Percentiles rank a stretch among this genome's conserved stretches.
These are phyloP conservation scores for Leucoraja erinaceus DNA, from an alignment of 2,113 vertebrate species.

Conservation along the genomic window DNA sequence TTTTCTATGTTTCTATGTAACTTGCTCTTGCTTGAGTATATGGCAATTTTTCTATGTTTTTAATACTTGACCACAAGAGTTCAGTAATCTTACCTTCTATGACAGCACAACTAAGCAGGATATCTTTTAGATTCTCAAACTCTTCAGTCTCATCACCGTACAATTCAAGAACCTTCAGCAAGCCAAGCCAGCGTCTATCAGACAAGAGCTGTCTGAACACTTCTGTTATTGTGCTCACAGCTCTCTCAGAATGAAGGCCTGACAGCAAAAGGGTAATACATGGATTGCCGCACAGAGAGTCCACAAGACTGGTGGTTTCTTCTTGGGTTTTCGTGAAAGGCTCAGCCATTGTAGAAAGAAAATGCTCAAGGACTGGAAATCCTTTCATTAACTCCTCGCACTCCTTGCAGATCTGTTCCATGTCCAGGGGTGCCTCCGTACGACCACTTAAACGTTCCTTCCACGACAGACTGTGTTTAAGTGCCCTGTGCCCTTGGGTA, in stretches of 20 bases:
- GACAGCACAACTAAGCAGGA: slow-evolving; percentile 71
- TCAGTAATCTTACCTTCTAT: slow-evolving; percentile 62
- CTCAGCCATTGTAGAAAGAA: slow-evolving; percentile 67
- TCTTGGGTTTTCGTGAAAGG: slow-evolving; percentile 56
- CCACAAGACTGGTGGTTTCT: slow-evolving; percentile 52
- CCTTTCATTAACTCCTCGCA: slow-evolving; percentile 70
- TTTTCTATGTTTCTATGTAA: no score
- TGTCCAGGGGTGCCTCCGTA: slow-evolving; percentile 68
- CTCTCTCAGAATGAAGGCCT: slow-evolving; percentile 64
- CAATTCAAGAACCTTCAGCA: slow-evolving; percentile 69
- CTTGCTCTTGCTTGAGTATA: no score
- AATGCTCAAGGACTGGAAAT: slow-evolving; percentile 68
- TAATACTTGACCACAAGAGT: neutral
- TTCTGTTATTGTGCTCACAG: slow-evolving; percentile 58
- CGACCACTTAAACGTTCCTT: slow-evolving; percentile 73
- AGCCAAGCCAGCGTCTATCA: slow-evolving; percentile 64
- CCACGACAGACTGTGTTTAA: slow-evolving; percentile 68
- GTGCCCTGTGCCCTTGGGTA: slow-evolving; percentile 51
- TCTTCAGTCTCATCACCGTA: slow-evolving; percentile 63
- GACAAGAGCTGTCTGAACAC: slow-evolving; percentile 73
- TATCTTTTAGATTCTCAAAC: slow-evolving; percentile 65
- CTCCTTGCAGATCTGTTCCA: slow-evolving; percentile 75
- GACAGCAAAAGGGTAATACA: slow-evolving; percentile 66
- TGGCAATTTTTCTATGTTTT: no score
- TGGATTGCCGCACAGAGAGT: slow-evolving; percentile 63